Base-by-base conservation (phyloP, 2,797 vertebrate species). In the Chaetodon trifasciatus region DNA sequence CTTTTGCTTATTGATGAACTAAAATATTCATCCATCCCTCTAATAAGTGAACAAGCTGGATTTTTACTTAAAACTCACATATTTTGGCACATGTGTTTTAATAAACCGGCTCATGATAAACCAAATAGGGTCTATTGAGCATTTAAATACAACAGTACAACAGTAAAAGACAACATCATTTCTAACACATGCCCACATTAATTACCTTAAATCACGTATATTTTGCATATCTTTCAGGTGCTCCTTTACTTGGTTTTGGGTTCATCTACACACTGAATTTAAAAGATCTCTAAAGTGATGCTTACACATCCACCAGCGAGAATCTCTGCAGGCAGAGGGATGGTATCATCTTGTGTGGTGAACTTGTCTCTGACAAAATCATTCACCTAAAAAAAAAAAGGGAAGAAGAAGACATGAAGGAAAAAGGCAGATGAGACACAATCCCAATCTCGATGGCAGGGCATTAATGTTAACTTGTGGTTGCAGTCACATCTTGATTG, bases 321-420 rank as follows among this genome's bases (percentile, higher is more conserved):
- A 75, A 98, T 73, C 94, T 99, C 97, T 63, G 97, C 97, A 10
- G 94, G 81, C 70, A 98, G 47, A 81, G 96, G 93, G 95, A 99
- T 97, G 89, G 95, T 94, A 83, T 94, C 95, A 91, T 99, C 97
- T 90, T 91, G 92, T 76, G 73, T 89, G 65, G 96, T 98, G 95
- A 98, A 99, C 95, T 98, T 99, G 95, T 99, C 97, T 95, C 97
- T 96, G 92, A 99, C 96, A 93, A 99, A 98, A 95, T 98, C 97
- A 93, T 99, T 99, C 93, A 98, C 86, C 97, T 98, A 93, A 82
- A 92, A 91, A 78, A 75, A 47, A 70, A 5, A 70, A 42, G 42
- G 28, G 11, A 37, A 19, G 10, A 70, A 50, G 49, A 56, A 66
- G 70, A 77, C 53, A 66, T 68, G 75, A 82, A 82, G 44, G 68